Base-by-base conservation (phyloP, 2,888 invertebrate species). In the Hartigia nigra region DNA sequence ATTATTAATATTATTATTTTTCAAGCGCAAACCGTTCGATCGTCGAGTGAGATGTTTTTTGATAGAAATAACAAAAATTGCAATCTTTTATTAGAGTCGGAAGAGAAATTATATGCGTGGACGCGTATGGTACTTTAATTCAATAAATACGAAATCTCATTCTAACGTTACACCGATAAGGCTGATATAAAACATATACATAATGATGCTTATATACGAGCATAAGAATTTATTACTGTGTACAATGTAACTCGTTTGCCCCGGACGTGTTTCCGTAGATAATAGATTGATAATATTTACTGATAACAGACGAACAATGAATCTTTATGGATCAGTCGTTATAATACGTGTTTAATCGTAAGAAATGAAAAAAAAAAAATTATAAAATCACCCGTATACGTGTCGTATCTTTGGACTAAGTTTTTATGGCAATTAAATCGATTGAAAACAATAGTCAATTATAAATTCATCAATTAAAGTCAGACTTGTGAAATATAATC, bases 111-210 rank as follows among this genome's bases (percentile, higher is more conserved):
- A 23, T 55, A 9, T 55, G 55, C 55, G 55, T 23, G 9, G 9
- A 23, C 55, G 55, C 55, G 23, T 55, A 55, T 23, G 55, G 5
- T 23, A 55, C 9, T 2, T 1, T 55, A 55, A 55, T 55, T 23
- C 9, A 55, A 55, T 55, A 23, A 55, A 23, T 55, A 55, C 55
- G 55, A 55, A 23, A 23, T 55, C 23, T 55, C 55, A 55, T 55
- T 55, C 55, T 55, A 55, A 72, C 72, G 72, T 72, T 32, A 72
- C 72, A 72, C 31, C 31, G 32, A 72, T 72, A 72, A 72, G 72
- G 72, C 72, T 72, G 72, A 72, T 31, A 14, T 32, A 34, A 72
- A 72, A 72, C 72, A 72, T 72, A 72, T 72, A 34, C 32, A 72
- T 23, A 31, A 55, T 55, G 55, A 55, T 55, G 55, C 55, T 55